phyloP scores from a whole-genome alignment of 2,888 invertebrate genomes.

The Epsilonema sp. region DNA sequence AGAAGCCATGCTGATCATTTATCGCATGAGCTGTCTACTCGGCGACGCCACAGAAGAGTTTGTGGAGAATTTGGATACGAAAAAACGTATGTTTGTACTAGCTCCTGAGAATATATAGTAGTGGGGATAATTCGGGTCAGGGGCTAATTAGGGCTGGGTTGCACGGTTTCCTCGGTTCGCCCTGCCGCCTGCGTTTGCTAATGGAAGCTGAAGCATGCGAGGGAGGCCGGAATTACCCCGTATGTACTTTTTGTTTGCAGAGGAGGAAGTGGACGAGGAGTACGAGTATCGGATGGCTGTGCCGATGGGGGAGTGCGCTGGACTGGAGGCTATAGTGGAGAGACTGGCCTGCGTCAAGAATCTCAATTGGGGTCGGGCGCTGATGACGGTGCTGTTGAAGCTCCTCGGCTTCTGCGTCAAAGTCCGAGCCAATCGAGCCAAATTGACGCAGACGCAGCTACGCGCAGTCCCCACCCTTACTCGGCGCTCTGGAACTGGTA shows the following conservation, averaged over 20 bases:
- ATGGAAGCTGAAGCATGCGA: no score
- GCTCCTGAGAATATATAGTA: no score
- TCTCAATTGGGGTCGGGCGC: conserved; percentile 54
- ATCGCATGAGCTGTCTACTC: conserved; percentile 85
- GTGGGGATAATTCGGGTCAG: no score
- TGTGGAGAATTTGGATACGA: conserved; percentile 72
- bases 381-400: conserved; percentile 70
- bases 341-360: conserved; percentile 16
- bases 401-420: conserved; percentile 72
- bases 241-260: no score
- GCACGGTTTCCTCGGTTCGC: no score
- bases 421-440: conserved; percentile 59
- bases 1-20: conserved; percentile 89
- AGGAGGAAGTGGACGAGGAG: conserved; percentile 75
- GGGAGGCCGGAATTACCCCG: no score
- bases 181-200: no score
- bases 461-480: conserved; percentile 56
- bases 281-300: conserved; percentile 76
- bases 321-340: conserved; percentile 41
- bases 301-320: conserved; percentile 57
- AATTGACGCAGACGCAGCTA: conserved; percentile 59
- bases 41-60: conserved; percentile 99
- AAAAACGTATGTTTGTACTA: conserved; percentile 34
- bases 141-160: no score
- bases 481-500: conserved; percentile 56